Conservation (phyloP, 2,113 vertebrate species). For the Desmodus rotundus region DNA sequence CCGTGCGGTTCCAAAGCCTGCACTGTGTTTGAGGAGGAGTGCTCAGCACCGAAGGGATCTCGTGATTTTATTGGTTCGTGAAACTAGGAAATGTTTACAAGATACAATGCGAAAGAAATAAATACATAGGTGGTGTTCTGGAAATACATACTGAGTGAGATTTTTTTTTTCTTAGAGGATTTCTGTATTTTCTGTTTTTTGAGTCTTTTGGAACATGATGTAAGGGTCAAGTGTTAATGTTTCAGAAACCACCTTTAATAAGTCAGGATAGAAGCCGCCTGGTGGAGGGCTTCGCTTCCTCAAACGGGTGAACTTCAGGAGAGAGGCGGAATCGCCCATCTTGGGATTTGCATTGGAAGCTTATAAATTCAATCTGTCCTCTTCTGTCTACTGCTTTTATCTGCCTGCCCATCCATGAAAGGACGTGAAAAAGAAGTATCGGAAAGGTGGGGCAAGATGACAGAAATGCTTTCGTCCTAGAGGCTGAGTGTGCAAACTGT, state of each 20-base stretch:
- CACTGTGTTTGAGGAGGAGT: neutral
- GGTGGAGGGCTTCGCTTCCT: neutral
- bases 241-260: slow-evolving; percentile 60
- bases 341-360: neutral
- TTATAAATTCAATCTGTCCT: neutral
- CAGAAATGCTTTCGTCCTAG: neutral
- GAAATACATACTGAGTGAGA: neutral
- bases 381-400: neutral
- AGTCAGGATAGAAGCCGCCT: slow-evolving; percentile 33
- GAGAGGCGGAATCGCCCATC: neutral
- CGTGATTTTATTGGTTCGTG: neutral
- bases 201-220: slow-evolving; percentile 27
- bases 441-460: neutral
- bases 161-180: neutral
- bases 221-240: slow-evolving; percentile 56
- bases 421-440: neutral
- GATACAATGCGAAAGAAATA: neutral
- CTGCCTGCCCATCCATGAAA: neutral
- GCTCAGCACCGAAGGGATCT: neutral
- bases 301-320: neutral
- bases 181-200: slow-evolving; percentile 49
- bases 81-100: neutral
- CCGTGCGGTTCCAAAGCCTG: neutral
- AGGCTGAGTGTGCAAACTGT: neutral
- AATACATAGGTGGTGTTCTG: neutral